phyloP scores from a whole-genome alignment of 2,113 vertebrate species.

The rabbit (Oryctolagus cuniculus) region DNA sequence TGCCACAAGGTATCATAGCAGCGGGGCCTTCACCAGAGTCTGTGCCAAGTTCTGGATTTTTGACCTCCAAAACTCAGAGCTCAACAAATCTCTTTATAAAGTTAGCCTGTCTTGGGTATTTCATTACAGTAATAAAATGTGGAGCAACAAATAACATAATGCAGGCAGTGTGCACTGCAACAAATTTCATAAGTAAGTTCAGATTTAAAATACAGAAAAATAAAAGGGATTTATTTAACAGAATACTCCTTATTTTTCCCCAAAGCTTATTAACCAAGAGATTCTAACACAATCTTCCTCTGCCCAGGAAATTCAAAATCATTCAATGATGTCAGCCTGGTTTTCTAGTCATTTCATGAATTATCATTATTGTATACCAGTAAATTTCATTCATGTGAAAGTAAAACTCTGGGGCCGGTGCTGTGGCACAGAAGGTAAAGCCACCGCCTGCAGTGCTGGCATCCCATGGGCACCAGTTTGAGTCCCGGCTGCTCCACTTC shows the following conservation, averaged over 20 bases:
- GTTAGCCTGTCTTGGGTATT: too few species aligned
- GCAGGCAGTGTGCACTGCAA: not conserved
- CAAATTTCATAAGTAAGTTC: conserved; percentile 1
- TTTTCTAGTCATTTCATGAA: not conserved
- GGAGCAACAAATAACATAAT: not conserved
- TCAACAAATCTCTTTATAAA: too few species aligned
- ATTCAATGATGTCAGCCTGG: not conserved
- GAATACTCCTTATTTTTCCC: not conserved
- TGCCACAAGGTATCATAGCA: too few species aligned
- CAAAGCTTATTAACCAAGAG: not conserved
- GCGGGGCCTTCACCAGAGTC: too few species aligned
- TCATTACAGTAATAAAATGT: too few species aligned
- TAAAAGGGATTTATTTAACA: not conserved
- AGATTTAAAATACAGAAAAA: not conserved
- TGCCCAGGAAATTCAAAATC: not conserved
- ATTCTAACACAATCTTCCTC: not conserved
- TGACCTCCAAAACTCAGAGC: too few species aligned
- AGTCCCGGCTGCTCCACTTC: too few species aligned
- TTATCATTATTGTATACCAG: not conserved
- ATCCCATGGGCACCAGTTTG: too few species aligned
- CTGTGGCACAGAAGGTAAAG: too few species aligned
- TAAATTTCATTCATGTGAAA: not conserved
- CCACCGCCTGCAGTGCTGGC: too few species aligned
- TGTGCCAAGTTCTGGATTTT: too few species aligned
- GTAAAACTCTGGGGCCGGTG: not conserved